A percentile compares a stretch with the other conserved stretches of the same genome.
Conservation (phyloP, 2,113 vertebrate species). For the Meles meles region DNA sequence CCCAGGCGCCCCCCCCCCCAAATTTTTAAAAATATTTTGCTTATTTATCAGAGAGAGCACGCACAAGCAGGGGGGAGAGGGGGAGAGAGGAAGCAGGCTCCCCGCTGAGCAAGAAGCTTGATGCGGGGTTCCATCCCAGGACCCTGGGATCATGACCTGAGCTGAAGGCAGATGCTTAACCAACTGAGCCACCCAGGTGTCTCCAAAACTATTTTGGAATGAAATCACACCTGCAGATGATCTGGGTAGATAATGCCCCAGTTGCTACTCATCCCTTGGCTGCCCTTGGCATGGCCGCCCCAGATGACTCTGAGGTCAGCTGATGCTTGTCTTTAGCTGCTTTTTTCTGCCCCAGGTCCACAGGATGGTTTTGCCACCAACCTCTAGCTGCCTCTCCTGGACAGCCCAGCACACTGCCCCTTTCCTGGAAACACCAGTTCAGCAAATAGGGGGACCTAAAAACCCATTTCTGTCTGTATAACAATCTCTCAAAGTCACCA, state of each 20-base stretch:
- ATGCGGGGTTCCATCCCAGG: too few relatives aligned
- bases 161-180: too few relatives aligned
- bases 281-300: background rate
- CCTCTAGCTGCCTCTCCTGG: background rate
- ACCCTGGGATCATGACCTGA: too few relatives aligned
- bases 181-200: too few relatives aligned
- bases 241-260: background rate
- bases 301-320: background rate
- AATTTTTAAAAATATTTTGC: too few relatives aligned
- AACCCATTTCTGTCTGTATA: background rate
- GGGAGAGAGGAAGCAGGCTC: too few relatives aligned
- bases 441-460: background rate
- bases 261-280: fast-evolving
- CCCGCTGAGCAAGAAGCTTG: too few relatives aligned
- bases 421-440: background rate
- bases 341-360: background rate
- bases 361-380: background rate
- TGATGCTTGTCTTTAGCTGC: background rate
- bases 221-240: background rate
- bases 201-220: background rate
- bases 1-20: too few relatives aligned
- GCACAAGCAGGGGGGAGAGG: too few relatives aligned
- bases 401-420: background rate
- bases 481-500: background rate
- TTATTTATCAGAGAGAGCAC: too few relatives aligned